Evolutionary conservation across 2,113 vertebrate genomes (phyloP).

Genomic region (Porphyrio hochstetteri): DNA sequence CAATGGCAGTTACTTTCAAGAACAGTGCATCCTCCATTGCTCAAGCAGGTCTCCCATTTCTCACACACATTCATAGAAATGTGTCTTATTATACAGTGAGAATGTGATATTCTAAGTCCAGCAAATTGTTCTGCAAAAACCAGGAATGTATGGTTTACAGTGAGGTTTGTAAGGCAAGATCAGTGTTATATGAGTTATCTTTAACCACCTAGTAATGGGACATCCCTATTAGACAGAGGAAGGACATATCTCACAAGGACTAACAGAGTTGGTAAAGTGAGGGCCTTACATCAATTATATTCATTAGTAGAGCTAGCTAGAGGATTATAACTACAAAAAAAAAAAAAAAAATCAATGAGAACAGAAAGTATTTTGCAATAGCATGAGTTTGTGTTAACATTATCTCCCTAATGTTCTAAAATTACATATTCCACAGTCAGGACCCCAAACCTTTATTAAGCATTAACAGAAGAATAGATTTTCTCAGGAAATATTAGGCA

Average conservation of each 20-base stretch:
- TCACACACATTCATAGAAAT: not conserved
- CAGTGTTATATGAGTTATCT: not conserved
- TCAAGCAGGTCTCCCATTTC: not conserved
- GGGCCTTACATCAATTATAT: not conserved
- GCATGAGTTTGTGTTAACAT: rapidly evolving
- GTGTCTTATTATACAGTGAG: not conserved
- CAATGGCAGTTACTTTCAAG: not conserved
- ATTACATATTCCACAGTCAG: rapidly evolving
- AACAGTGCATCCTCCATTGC: not conserved
- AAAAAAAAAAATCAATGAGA: not conserved
- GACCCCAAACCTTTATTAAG: not conserved
- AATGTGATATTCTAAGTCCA: not conserved
- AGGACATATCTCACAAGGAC: not conserved
- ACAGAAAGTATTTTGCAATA: not conserved
- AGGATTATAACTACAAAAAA: not conserved
- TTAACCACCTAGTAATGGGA: not conserved
- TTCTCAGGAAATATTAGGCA: not conserved
- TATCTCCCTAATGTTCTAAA: not conserved
- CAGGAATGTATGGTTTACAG: not conserved
- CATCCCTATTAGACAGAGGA: not conserved
- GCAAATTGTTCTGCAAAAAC: not conserved
- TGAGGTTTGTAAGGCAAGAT: not conserved
- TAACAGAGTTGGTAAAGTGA: not conserved
- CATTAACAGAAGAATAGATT: not conserved
- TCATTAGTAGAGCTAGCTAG: not conserved